Base-by-base conservation (phyloP, 2,888 invertebrate species). In the Lordiphosa andalusiaca region DNA sequence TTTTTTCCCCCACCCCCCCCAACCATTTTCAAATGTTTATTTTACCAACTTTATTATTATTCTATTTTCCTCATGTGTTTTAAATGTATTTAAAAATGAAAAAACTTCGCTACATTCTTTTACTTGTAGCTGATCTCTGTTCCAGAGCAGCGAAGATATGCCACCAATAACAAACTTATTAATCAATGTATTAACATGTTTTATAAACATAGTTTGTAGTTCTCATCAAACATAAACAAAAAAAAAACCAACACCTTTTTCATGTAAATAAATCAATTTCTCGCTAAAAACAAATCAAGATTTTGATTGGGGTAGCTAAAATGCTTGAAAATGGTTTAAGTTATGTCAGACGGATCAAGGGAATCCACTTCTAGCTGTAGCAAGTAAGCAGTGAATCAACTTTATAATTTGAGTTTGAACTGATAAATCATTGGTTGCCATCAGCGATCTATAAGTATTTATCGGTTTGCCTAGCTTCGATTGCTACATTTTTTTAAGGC, bases 201-300 rank as follows among this genome's bases (percentile, higher is more conserved):
- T 82, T 62, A 53, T 82, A 71, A 65, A 74, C 51, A 57, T 76
- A 71, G 55, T 63, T 47, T 60, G 50, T 78, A 84, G 54, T 54
- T 30, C 42, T 39, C 55, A 53, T 42, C 30, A 30, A 9, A 3
- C 9, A 30, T 2, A 25, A 30, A 3, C 3, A 30, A 30, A 3
- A 9, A 30, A 30, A 30, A 9, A 9, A 13, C 44, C 25, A 30
- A 9, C 30, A 19, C 44, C 25, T 6, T 47, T 40, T 63, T 51
- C 37, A 41, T 85, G 85, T 77, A 77, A 77, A 85, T 85, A 85
- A 85, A 66, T 59, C 25, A 44, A 55, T 66, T 78, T 84, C 67
- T 56, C 48, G 48, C 9, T 21, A 38, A 13, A 2, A 13, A 10
- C 25, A 39, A 10, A 3, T 9, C 6, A 6, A 6, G 1, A 10